Percentiles rank a stretch among this genome's conserved stretches.
Evolutionary conservation across 1,140 invertebrate genomes (phyloP).

Genomic region (Lycorma delicatula): DNA sequence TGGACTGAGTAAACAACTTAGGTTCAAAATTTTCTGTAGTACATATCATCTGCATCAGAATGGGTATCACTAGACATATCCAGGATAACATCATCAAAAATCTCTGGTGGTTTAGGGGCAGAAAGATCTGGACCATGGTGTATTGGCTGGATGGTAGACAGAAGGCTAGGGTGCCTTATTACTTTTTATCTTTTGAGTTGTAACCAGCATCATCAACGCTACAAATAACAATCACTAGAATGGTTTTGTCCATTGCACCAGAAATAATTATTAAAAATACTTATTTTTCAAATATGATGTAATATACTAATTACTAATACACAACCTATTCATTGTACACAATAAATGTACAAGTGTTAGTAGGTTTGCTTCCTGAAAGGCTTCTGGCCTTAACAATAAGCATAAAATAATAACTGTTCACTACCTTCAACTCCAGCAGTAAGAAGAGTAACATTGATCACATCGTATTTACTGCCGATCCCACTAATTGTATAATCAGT

Average conservation of each 20-base stretch:
- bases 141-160: constrained; percentile 10
- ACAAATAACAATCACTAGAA: constrained; percentile 26
- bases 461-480: too few species aligned
- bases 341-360: too few species aligned
- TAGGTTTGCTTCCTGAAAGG: too few species aligned
- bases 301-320: too few species aligned
- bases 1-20: not conserved
- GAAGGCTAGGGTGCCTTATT: constrained; percentile 14
- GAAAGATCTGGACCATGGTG: constrained; percentile 19
- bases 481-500: too few species aligned
- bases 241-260: constrained; percentile 21
- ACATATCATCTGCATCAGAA: not conserved
- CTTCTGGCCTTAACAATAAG: too few species aligned
- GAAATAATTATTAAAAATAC: too few species aligned
- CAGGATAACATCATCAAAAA: not conserved
- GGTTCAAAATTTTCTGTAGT: not conserved
- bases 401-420: too few species aligned
- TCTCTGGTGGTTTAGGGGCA: constrained; percentile 16
- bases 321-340: too few species aligned
- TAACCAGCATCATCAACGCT: constrained; percentile 17
- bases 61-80: not conserved
- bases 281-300: too few species aligned
- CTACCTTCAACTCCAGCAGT: too few species aligned
- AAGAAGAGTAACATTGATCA: too few species aligned
- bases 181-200: constrained; percentile 23